Percentiles rank a stretch among this genome's conserved stretches.
Evolutionary conservation across 35 echinoderm and acorn worm genomes (phyloP).

Genomic region (Nesometra sesokonis): DNA sequence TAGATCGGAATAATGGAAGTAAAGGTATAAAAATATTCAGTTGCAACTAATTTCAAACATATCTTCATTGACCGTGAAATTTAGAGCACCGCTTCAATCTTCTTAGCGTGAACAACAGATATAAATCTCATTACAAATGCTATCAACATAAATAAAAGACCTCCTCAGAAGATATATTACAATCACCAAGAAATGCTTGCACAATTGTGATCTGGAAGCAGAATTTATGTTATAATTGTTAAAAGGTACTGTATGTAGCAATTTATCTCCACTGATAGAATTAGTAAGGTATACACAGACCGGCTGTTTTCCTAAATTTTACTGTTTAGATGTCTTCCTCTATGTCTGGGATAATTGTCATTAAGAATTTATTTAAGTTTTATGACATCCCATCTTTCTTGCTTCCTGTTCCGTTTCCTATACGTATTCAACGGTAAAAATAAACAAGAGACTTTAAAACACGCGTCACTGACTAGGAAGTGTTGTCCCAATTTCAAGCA

Average conservation of each 20-base stretch:
- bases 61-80: too few species aligned
- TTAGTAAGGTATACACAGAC: too few species aligned
- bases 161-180: too few species aligned
- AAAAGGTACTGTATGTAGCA: too few species aligned
- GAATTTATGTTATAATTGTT: too few species aligned
- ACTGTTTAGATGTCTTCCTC: not conserved
- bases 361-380: not conserved
- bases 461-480: not conserved
- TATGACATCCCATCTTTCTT: not conserved
- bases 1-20: not conserved
- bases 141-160: too few species aligned
- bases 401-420: not conserved
- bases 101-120: too few species aligned
- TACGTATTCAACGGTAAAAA: not conserved
- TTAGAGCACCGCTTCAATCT: too few species aligned
- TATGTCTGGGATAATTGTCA: not conserved
- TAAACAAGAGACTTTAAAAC: not conserved
- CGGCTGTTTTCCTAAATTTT: too few species aligned
- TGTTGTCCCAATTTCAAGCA: not conserved
- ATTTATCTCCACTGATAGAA: too few species aligned
- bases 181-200: not conserved
- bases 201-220: not conserved
- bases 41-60: too few species aligned
- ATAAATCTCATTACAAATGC: too few species aligned
- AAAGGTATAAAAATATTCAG: not conserved